Evolutionary conservation across 2,797 vertebrate species (phyloP).

Genomic region (Gymnopithys bicolor): DNA sequence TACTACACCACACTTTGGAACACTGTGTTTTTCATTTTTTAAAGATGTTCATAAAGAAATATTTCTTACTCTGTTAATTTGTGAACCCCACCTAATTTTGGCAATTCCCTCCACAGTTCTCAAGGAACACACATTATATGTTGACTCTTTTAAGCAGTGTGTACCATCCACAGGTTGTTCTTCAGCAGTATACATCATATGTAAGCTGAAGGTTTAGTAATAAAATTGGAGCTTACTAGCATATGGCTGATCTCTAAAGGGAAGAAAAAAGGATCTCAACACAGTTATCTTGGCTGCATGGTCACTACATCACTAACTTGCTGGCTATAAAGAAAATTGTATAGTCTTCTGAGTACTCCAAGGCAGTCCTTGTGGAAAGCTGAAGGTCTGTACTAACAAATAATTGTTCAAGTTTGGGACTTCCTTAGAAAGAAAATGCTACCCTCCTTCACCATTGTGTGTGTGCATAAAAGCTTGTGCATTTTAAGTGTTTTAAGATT

Average conservation of each 20-base stretch:
- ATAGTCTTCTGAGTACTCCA: not conserved
- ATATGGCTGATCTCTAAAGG: not conserved
- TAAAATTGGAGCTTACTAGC: not conserved
- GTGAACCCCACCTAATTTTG: not conserved
- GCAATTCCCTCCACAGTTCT: not conserved
- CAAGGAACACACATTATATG: not conserved
- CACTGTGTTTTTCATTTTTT: not conserved
- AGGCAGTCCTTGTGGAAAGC: not conserved
- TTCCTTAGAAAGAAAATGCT: not conserved
- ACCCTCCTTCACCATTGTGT: not conserved
- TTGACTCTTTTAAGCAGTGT: not conserved
- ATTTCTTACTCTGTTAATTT: not conserved
- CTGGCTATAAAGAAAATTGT: not conserved
- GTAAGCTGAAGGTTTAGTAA: not conserved
- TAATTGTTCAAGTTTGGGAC: not conserved
- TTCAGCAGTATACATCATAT: not conserved
- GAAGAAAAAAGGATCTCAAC: not conserved
- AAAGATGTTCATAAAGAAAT: not conserved
- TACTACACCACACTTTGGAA: not conserved
- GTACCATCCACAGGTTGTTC: not conserved
- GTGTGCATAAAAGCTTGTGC: not conserved
- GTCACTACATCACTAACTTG: not conserved
- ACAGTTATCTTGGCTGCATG: accelerated
- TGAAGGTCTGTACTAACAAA: not conserved
- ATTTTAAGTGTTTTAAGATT: not conserved